Evolutionary conservation across 2,113 vertebrate species (phyloP).

Genomic region (Zosterops hypoxanthus): DNA sequence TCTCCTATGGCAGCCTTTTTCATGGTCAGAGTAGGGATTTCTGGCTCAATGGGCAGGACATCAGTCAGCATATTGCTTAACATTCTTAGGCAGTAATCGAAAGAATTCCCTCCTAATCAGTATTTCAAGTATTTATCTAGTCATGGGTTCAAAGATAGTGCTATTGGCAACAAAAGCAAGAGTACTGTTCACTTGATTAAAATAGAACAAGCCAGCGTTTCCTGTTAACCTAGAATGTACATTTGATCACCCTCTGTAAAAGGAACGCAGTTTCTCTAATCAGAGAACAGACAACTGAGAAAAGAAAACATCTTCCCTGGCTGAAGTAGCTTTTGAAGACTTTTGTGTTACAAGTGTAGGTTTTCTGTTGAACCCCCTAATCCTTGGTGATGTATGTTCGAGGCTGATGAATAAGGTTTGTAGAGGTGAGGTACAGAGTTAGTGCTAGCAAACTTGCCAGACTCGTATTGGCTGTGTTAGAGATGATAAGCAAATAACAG

Average conservation of each 20-base stretch:
- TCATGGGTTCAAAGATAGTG: neutral
- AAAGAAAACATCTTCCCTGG: neutral
- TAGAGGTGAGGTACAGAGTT: neutral
- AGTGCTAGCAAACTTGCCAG: neutral
- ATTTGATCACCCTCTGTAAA: neutral
- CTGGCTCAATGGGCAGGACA: neutral
- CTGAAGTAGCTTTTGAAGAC: neutral
- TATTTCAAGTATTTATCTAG: neutral
- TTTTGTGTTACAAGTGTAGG: neutral
- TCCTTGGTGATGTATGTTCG: neutral
- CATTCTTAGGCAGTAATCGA: neutral
- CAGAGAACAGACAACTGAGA: neutral
- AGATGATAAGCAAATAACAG: neutral
- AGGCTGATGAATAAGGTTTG: neutral
- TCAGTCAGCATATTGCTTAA: neutral
- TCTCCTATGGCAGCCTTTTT: neutral
- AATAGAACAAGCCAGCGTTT: neutral
- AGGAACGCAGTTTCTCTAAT: neutral
- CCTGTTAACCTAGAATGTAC: neutral
- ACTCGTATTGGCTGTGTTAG: neutral
- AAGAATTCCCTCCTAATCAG: neutral
- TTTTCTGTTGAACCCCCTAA: neutral
- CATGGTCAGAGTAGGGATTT: neutral
- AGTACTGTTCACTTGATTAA: neutral
- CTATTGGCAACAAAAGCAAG: neutral